phyloP scores from a whole-genome alignment of 2,888 invertebrate genomes.

The Cosmia trapezina region DNA sequence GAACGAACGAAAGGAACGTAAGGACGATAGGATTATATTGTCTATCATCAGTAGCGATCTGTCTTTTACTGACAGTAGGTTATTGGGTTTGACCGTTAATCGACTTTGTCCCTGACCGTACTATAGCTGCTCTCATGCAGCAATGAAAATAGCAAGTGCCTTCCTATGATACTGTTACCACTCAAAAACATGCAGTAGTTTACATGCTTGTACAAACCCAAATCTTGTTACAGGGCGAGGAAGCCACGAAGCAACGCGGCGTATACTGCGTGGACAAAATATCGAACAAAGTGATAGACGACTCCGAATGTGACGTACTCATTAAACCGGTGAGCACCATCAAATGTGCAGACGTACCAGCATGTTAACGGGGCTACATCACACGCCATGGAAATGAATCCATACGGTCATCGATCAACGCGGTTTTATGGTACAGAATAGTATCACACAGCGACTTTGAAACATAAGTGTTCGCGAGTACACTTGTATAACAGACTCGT shows the following conservation, averaged over 20 bases:
- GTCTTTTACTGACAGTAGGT: no score
- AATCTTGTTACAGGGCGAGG: slow-evolving; percentile 83
- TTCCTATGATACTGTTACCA: not conserved
- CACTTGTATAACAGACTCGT: slow-evolving; percentile 29
- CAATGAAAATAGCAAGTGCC: not conserved
- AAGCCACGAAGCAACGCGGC: slow-evolving; percentile 91
- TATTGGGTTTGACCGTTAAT: no score
- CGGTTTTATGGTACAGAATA: slow-evolving; percentile 50
- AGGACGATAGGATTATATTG: no score
- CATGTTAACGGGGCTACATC: slow-evolving; percentile 76
- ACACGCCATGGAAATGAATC: slow-evolving; percentile 55
- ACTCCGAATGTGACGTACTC: slow-evolving; percentile 92
- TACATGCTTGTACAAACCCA: not conserved
- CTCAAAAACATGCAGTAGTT: not conserved
- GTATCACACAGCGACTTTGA: slow-evolving; percentile 54
- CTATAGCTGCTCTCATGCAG: not conserved
- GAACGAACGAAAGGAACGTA: no score
- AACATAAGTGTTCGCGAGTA: slow-evolving; percentile 43
- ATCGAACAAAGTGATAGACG: slow-evolving; percentile 93
- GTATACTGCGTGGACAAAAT: slow-evolving; percentile 94
- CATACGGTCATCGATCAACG: slow-evolving; percentile 49
- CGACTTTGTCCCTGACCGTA: not conserved
- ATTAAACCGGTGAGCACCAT: slow-evolving; percentile 92
- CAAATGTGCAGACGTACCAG: slow-evolving; percentile 90
- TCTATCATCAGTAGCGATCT: no score